These are phyloP conservation scores for Spea hammondii DNA, from an alignment of 2,797 vertebrate genomes.

Conservation along the genomic window DNA sequence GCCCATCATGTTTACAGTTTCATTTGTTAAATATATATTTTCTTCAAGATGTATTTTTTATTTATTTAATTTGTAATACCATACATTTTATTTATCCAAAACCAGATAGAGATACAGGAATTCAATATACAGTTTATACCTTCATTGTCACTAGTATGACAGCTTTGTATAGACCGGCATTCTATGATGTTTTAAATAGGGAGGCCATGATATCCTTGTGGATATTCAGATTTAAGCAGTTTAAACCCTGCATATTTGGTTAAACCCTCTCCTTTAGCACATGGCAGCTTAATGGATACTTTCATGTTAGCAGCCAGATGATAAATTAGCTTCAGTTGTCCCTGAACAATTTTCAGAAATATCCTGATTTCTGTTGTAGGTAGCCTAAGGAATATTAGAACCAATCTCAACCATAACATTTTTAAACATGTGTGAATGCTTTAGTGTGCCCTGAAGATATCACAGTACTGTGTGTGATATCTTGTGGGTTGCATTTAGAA, in stretches of 20 bases:
- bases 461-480: slow-evolving; percentile 34
- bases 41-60: too few species aligned
- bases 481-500: slow-evolving; percentile 34
- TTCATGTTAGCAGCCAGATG: slow-evolving; percentile 18
- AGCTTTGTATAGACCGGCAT: too few species aligned
- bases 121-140: too few species aligned
- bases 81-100: too few species aligned
- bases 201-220: too few species aligned
- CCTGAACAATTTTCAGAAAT: slow-evolving; percentile 33
- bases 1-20: too few species aligned
- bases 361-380: slow-evolving; percentile 11
- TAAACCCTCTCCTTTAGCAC: slow-evolving; percentile 6
- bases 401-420: slow-evolving; percentile 17
- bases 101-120: too few species aligned
- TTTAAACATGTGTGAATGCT: slow-evolving; percentile 38
- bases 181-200: too few species aligned
- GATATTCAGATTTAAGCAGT: slow-evolving; percentile 11
- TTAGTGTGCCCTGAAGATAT: slow-evolving; percentile 36
- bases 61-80: too few species aligned
- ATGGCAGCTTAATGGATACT: slow-evolving; percentile 21
- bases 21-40: too few species aligned
- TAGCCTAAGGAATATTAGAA: slow-evolving; percentile 16
- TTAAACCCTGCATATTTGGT: slow-evolving; percentile 1
- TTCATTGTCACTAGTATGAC: too few species aligned
- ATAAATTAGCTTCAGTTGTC: slow-evolving; percentile 37